Conservation (phyloP, 2,888 invertebrate species). For the Erebia ligea region DNA sequence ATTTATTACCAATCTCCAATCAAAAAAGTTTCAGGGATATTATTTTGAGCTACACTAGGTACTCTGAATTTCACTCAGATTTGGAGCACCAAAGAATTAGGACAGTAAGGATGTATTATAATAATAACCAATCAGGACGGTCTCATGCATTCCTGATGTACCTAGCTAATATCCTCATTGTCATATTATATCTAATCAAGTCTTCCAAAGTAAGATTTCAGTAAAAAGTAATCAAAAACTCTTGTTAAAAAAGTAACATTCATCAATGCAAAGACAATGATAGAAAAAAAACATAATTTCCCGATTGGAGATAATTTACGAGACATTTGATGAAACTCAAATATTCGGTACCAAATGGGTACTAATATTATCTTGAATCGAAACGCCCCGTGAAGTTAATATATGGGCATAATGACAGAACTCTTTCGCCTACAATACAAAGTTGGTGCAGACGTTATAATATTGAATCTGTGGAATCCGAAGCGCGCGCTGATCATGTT, state of each 20-base stretch:
- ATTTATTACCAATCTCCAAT: too few relatives aligned
- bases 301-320: conserved; percentile 23
- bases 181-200: too few relatives aligned
- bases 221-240: too few relatives aligned
- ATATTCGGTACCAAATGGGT: conserved; percentile 35
- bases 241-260: neutral
- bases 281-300: neutral
- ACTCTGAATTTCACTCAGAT: too few relatives aligned
- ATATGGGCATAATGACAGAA: conserved; percentile 70
- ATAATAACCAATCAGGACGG: too few relatives aligned
- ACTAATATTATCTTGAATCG: conserved; percentile 49
- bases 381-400: conserved; percentile 70
- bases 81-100: too few relatives aligned
- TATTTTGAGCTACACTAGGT: too few relatives aligned
- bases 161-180: too few relatives aligned
- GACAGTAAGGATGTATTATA: too few relatives aligned
- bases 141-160: too few relatives aligned
- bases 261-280: conserved; percentile 2
- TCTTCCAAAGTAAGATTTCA: too few relatives aligned
- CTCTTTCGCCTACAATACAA: conserved; percentile 61
- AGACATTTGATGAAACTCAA: conserved; percentile 24
- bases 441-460: conserved; percentile 61
- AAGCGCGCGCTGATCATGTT: conserved; percentile 60
- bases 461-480: conserved; percentile 66
- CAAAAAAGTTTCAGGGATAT: too few relatives aligned